Base-by-base conservation (phyloP, 2,797 vertebrate genomes). In the Pangasius krempfi region DNA sequence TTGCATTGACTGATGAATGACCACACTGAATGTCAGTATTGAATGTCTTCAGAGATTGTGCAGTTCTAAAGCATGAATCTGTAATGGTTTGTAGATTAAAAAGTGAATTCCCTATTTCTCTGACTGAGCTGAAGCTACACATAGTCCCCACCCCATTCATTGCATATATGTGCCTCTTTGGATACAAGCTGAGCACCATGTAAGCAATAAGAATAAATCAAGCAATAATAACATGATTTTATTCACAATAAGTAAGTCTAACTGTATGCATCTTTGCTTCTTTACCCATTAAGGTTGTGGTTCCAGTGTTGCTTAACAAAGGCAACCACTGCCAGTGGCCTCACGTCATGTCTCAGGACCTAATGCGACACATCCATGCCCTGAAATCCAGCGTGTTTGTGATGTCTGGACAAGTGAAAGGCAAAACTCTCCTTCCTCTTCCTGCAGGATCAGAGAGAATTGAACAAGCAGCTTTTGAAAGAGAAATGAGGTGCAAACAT, bases 361-460 rank as follows among this genome's bases (percentile, higher is more conserved):
- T 99, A 66, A 90, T 91, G 68, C 94, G 6, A 22, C 97, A 98
- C 0, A 92, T 97, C 76, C 95, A 97, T 90, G 92, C 75, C 58
- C 95, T 99, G 40, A 96, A 95, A 83, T 96, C 94, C 56, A 94
- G 93, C 6, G 94, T 98, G 88, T 95, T 94, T 83, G 96, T 94
- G 64, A 93, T 98, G 79, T 90, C 96, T 0, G 97, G 97, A 33
- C 96, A 97, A 91, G 94, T 97, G 40, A 94, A 96, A 89, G 98
- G 98, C 72, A 97, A 96, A 93, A 99, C 98, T 0, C 92, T 98
- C 88, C 95, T 99, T 90, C 97, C 97, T 44, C 94, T 97, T 52
- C 98, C 98, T n/a, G 90, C 91, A 4, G 97, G 93, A 33, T 95
- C 92, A 0, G 97, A 98, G 90, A 93, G 92, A 50, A 89, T 96